A percentile compares a stretch with the other conserved stretches of the same genome.
phyloP scores from a whole-genome alignment of 2,797 vertebrate genomes.

The Artibeus jamaicensis region DNA sequence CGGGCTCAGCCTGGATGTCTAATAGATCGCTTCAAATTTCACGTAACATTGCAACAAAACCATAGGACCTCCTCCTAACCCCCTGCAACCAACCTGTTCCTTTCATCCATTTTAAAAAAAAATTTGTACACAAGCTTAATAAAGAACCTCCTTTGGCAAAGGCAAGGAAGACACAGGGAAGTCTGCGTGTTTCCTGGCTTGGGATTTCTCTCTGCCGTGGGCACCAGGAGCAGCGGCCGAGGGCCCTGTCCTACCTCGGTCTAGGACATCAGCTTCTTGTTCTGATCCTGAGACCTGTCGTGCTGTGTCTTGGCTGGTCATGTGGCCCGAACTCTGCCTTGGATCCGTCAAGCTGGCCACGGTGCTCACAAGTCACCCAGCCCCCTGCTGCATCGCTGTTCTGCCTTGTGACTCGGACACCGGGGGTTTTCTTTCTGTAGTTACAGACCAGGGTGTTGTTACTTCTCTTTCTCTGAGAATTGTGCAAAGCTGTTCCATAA shows the following conservation, averaged over 20 bases:
- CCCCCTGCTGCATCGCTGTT: neutral
- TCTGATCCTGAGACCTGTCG: neutral
- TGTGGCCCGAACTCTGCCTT: neutral
- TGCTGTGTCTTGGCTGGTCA: too few species aligned
- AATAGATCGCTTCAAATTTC: neutral
- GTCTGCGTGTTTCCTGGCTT: too few species aligned
- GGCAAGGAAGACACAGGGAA: too few species aligned
- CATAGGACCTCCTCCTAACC: neutral
- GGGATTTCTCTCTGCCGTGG: neutral
- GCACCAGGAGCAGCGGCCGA: fast-evolving
- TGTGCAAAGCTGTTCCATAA: neutral
- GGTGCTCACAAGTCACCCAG: fast-evolving
- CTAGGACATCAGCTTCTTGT: neutral
- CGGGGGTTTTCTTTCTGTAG: neutral
- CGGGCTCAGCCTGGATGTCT: neutral
- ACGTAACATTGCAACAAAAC: neutral
- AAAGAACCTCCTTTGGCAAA: neutral
- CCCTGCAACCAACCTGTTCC: neutral
- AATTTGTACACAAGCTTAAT: neutral
- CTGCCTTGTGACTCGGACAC: neutral
- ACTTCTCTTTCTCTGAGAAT: neutral
- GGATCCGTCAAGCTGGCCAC: neutral
- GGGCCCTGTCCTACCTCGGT: neutral
- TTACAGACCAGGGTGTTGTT: neutral
- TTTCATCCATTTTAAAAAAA: neutral